A percentile compares a stretch with the other conserved stretches of the same genome.
These are phyloP conservation scores for Drosophila yooni DNA, from an alignment of 2,888 invertebrate species.

Conservation along the genomic window DNA sequence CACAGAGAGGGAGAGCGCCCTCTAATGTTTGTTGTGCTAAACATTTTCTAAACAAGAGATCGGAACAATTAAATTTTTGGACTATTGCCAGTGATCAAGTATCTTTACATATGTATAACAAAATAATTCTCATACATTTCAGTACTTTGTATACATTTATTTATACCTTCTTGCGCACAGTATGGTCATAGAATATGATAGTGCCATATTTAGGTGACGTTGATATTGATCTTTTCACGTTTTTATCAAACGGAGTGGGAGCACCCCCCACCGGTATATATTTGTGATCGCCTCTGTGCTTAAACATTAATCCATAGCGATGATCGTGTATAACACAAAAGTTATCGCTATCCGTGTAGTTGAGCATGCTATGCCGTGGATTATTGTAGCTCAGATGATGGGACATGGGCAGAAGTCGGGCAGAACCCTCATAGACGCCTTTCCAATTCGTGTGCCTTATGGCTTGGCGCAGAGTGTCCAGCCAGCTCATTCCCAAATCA, in stretches of 20 bases:
- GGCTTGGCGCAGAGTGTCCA: conserved; percentile 52
- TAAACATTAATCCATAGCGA: conserved; percentile 90
- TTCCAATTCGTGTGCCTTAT: conserved; percentile 88
- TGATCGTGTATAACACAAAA: conserved; percentile 91
- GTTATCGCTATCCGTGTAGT: conserved; percentile 91
- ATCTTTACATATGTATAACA: conserved; percentile 21
- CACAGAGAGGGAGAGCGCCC: conserved; percentile 27
- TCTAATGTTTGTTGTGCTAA: conserved; percentile 80
- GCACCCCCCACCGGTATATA: conserved; percentile 90
- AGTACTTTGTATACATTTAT: background rate
- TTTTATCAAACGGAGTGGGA: conserved; percentile 86
- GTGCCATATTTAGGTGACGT: conserved; percentile 89
- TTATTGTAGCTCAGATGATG: conserved; percentile 90
- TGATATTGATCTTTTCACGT: conserved; percentile 88
- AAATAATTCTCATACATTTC: conserved; percentile 4
- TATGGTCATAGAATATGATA: conserved; percentile 92
- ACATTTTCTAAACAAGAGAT: conserved; percentile 78
- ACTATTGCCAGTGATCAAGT: conserved; percentile 23
- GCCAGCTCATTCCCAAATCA: conserved; percentile 87
- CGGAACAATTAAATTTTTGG: conserved; percentile 17
- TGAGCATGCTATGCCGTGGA: conserved; percentile 90
- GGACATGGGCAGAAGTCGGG: conserved; percentile 88
- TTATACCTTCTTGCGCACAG: conserved; percentile 87
- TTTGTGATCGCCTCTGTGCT: conserved; percentile 92
- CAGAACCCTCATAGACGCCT: conserved; percentile 89